Conservation (phyloP, 2,113 vertebrate species). For the Bubo blakistoni region DNA sequence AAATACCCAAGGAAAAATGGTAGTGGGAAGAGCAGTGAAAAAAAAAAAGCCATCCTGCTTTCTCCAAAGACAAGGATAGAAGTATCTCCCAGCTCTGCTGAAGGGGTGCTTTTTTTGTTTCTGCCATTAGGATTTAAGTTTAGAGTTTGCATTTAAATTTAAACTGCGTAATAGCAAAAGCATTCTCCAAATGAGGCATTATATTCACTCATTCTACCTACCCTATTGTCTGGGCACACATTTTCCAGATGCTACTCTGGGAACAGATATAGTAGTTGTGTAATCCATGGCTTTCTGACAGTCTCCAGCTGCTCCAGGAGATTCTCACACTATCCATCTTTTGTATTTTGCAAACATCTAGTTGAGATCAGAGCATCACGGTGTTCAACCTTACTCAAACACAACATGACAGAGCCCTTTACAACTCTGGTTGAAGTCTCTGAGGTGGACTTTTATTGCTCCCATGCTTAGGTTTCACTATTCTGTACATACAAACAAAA, state of each 20-base stretch:
- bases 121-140: background rate
- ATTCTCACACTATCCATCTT: background rate
- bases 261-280: background rate
- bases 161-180: background rate
- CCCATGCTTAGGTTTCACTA: background rate
- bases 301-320: background rate
- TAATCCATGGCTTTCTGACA: background rate
- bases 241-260: constrained; percentile 11
- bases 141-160: background rate
- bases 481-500: background rate
- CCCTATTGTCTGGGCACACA: background rate
- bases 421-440: background rate
- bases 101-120: background rate
- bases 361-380: background rate
- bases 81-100: background rate
- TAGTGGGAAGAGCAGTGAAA: background rate
- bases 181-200: background rate
- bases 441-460: background rate
- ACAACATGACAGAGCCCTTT: background rate
- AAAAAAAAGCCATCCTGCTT: background rate
- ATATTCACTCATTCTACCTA: background rate
- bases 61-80: background rate
- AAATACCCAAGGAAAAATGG: background rate
- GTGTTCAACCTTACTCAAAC: background rate
- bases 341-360: background rate